Evolutionary conservation across 2,888 invertebrate genomes (phyloP).

Genomic region (Podabrus alpinus): DNA sequence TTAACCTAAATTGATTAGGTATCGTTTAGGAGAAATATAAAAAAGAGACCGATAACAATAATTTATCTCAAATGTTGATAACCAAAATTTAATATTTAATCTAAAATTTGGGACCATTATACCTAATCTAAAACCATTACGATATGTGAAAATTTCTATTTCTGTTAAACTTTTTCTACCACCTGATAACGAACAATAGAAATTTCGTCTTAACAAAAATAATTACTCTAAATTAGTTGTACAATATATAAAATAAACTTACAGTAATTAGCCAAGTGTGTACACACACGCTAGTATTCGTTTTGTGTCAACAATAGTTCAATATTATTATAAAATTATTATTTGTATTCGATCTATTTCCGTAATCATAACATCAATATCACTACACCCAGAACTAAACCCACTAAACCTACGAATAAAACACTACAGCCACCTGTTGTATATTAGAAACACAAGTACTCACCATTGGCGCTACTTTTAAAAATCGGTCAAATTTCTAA

Average conservation of each 20-base stretch:
- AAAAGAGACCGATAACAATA: not conserved
- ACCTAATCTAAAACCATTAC: too few relatives aligned
- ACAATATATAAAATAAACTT: not conserved
- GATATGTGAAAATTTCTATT: not conserved
- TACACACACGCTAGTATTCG: not conserved
- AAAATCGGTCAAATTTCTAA: not conserved
- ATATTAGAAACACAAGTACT: not conserved
- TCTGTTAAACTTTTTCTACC: not conserved
- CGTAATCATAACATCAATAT: conserved; percentile 20
- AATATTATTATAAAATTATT: conserved; percentile 3
- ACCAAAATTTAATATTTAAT: too few relatives aligned
- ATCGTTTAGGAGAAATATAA: not conserved
- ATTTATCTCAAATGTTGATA: not conserved
- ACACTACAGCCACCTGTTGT: not conserved
- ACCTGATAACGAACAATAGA: not conserved
- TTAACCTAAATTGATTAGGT: not conserved
- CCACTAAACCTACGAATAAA: not conserved
- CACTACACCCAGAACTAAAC: conserved; percentile 4
- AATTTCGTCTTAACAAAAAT: not conserved
- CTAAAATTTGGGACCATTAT: too few relatives aligned
- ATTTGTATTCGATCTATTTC: not conserved
- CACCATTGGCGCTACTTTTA: not conserved
- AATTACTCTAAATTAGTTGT: not conserved
- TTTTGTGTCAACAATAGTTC: not conserved
- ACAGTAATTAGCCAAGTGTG: not conserved